A percentile compares a stretch with the other conserved stretches of the same genome.
Evolutionary conservation across 2,888 invertebrate species (phyloP).

Genomic region (Argynnis bischoffii): DNA sequence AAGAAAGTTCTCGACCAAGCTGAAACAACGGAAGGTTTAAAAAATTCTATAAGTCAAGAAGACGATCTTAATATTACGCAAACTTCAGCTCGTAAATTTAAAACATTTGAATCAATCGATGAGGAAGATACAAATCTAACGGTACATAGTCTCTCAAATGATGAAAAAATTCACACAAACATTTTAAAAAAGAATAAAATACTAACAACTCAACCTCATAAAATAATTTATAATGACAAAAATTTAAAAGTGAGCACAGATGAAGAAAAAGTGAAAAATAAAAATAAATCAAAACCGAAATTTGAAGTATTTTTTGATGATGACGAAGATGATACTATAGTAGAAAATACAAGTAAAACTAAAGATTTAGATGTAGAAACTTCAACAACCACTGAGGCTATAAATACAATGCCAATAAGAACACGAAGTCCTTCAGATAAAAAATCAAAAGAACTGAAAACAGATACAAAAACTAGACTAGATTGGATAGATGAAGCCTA

Average conservation of each 20-base stretch:
- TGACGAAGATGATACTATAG: conserved; percentile 38
- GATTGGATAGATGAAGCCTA: conserved; percentile 41
- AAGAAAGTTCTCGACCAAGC: conserved; percentile 40
- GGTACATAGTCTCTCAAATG: neutral
- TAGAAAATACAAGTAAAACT: conserved; percentile 19
- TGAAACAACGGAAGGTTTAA: conserved; percentile 4
- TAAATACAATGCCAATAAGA: conserved; percentile 3
- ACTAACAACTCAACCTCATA: conserved; percentile 1
- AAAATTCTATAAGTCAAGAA: conserved; percentile 8
- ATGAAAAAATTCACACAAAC: neutral
- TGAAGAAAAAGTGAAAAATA: conserved; percentile 3
- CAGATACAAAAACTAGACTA: conserved; percentile 27
- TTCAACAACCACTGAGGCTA: conserved; percentile 3
- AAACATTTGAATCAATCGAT: conserved; percentile 29
- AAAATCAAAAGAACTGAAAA: conserved; percentile 9
- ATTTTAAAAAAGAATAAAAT: neutral
- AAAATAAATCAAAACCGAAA: conserved; percentile 34
- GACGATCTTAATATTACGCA: conserved; percentile 3
- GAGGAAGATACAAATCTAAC: conserved; percentile 19
- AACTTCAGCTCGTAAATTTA: conserved; percentile 3
- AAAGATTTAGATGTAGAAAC: neutral
- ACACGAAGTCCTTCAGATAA: neutral
- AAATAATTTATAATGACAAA: neutral
- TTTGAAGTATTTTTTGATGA: conserved; percentile 46
- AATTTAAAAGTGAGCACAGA: conserved; percentile 7